Percentiles rank a stretch among this genome's conserved stretches.
Evolutionary conservation across 2,113 vertebrate genomes (phyloP).

Genomic region (Haemorhous mexicanus): DNA sequence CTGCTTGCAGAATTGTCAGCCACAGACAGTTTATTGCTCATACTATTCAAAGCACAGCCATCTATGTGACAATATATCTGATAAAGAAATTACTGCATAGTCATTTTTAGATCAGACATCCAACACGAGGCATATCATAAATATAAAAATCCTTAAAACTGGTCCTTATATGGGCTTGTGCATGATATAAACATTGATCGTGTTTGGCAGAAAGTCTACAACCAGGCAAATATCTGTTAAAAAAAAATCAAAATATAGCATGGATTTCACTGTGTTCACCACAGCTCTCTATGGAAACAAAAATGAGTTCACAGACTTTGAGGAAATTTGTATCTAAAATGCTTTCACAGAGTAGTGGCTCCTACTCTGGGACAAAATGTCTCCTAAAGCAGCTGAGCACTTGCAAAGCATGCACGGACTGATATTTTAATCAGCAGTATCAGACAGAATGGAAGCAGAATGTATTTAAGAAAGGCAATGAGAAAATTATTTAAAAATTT

Average conservation of each 20-base stretch:
- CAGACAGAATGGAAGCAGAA: not conserved
- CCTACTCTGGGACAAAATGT: not conserved
- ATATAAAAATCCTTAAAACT: not conserved
- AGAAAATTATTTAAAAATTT: not conserved
- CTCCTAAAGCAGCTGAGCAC: not conserved
- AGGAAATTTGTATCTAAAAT: not conserved
- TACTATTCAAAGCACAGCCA: not conserved
- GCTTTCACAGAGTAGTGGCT: not conserved
- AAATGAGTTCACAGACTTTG: not conserved
- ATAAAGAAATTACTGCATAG: constrained; percentile 23
- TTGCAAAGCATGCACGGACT: not conserved
- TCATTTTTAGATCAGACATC: not conserved
- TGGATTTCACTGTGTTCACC: not conserved
- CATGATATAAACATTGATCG: not conserved
- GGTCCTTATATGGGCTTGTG: not conserved
- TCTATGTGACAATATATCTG: not conserved
- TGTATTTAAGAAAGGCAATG: not conserved
- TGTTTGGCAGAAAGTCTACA: not conserved
- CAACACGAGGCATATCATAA: not conserved
- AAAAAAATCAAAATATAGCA: not conserved
- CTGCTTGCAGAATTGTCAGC: not conserved
- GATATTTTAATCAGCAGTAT: not conserved
- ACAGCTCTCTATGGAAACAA: not conserved
- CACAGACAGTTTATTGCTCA: not conserved
- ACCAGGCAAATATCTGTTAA: not conserved